A percentile compares a stretch with the other conserved stretches of the same genome.
Evolutionary conservation across 2,113 vertebrate species (phyloP).

Genomic region (Apteryx owenii): DNA sequence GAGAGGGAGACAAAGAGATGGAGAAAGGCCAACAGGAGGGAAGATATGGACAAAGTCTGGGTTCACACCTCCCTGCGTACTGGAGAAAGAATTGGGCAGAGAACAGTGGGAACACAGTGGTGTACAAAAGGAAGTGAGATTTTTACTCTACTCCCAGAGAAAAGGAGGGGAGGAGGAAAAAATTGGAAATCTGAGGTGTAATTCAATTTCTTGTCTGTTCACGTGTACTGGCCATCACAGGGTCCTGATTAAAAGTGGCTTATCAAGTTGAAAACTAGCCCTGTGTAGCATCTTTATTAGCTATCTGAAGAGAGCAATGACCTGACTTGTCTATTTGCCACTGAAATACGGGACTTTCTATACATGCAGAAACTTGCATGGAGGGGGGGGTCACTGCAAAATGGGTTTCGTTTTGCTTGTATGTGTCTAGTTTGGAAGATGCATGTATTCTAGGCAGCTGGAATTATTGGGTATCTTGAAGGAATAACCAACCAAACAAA

Average conservation of each 20-base stretch:
- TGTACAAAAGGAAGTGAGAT: neutral
- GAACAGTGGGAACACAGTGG: neutral
- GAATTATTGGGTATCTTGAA: neutral
- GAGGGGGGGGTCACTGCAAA: neutral
- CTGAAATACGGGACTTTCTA: neutral
- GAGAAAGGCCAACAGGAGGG: neutral
- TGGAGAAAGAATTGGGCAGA: neutral
- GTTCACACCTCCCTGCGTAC: neutral
- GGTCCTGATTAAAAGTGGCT: neutral
- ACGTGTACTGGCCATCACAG: neutral
- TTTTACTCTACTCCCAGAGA: neutral
- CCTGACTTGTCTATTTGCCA: neutral
- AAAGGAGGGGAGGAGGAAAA: neutral
- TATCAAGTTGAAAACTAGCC: neutral
- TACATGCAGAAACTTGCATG: accelerated
- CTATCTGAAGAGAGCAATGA: neutral
- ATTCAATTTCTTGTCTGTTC: neutral
- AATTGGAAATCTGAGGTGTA: neutral
- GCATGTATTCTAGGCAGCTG: neutral
- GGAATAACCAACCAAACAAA: neutral
- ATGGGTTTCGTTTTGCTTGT: neutral
- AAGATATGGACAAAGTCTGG: neutral
- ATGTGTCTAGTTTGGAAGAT: neutral
- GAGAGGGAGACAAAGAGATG: neutral
- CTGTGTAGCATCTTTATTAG: neutral